Conservation (phyloP, 2,888 invertebrate genomes). For the Lordiphosa fenestrarum region DNA sequence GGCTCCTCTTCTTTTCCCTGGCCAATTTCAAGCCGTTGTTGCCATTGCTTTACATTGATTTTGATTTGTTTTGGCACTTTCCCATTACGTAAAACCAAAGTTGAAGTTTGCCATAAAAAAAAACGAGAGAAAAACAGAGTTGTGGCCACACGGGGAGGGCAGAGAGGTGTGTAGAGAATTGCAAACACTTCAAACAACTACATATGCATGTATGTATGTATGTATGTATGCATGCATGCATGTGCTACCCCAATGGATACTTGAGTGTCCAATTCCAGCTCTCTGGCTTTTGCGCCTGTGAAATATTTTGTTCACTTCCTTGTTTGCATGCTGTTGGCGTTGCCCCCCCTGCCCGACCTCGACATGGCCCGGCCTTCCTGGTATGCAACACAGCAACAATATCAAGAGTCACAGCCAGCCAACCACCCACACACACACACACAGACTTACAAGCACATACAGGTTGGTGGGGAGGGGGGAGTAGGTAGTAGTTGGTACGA, state of each 20-base stretch:
- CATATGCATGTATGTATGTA: background rate
- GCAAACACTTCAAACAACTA: conserved; percentile 30
- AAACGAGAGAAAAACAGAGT: conserved; percentile 1
- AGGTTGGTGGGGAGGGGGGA: background rate
- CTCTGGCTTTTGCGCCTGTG: conserved; percentile 12
- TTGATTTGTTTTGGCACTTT: conserved; percentile 57
- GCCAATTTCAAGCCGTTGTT: conserved; percentile 8
- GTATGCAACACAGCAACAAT: conserved; percentile 23
- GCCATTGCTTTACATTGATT: conserved; percentile 36
- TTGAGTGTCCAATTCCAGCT: conserved; percentile 16
- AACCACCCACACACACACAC: background rate
- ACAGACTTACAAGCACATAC: background rate
- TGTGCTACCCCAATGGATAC: conserved; percentile 36
- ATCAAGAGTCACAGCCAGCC: conserved; percentile 9
- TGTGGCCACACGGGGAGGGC: background rate
- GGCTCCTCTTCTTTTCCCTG: conserved; percentile 13
- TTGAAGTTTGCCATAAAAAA: conserved; percentile 38
- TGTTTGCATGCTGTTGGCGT: conserved; percentile 44
- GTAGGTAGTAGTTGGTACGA: background rate
- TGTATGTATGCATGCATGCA: too few relatives aligned
- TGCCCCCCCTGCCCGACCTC: conserved; percentile 24
- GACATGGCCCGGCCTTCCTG: conserved; percentile 39
- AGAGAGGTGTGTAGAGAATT: conserved; percentile 17
- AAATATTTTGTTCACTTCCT: conserved; percentile 53
- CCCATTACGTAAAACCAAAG: conserved; percentile 67